Base-by-base conservation (phyloP, 2,113 vertebrate genomes). In the Hydrochoerus hydrochaeris region DNA sequence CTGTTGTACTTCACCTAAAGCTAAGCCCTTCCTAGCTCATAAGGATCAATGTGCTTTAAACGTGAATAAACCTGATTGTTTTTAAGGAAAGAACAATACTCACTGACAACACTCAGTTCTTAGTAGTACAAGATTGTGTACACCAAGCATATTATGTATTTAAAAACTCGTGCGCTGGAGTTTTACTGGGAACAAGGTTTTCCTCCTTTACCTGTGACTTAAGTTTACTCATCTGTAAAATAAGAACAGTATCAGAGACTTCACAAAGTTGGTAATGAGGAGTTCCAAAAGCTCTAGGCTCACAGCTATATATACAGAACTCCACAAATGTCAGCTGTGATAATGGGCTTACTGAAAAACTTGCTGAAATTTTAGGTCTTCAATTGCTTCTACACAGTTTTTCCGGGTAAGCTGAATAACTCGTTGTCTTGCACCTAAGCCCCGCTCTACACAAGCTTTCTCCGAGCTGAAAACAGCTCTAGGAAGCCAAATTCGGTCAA, bases 401-500 rank as follows among this genome's bases (percentile, higher is more conserved):
- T 78, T 44, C 60, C 14, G 30, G 0, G 6, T 3, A 85, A 46
- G 52, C 2, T 7, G 7, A 44, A 69, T 12, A 44, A 5, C n/a
- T 65, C 2, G 41, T 26, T 20, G 63, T 16, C 52, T 38, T 28
- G 16, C 69, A 81, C 32, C 46, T 24, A 7, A 38, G 0, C 22
- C 35, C 60, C 0, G 14, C n/a, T 71, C 30, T 54, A 5, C 93
- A 63, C 44, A 2, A n/a, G 3, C 12, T n/a, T 28, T 44, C 30
- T 38, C 3, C 1, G 0, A 4, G n/a, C 24, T 63, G 41, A 0
- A 49, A 14, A 49, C 7, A 26, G 38, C 19, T 28, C 10, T 11
- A 1, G 4, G 7, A 12, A 13, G 16, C 30, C 0, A 38, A 6
- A 7, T 14, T 38, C 1, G 0, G 10, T 4, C 1, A 0, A 19